Evolutionary conservation across 2,113 vertebrate genomes (phyloP).

Genomic region (Petaurus breviceps): DNA sequence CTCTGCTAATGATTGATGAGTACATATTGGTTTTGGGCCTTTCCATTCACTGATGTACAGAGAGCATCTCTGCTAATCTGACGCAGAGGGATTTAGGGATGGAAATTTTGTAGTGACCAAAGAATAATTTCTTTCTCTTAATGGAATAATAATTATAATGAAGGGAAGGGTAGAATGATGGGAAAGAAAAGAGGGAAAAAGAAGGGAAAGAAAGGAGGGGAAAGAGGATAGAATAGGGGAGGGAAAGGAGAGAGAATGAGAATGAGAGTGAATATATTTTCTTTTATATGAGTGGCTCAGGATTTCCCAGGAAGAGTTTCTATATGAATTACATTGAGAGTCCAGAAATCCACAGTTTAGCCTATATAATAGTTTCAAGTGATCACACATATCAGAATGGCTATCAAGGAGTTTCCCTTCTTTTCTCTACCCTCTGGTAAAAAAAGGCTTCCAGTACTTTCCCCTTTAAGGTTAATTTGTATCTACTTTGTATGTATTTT

Average conservation of each 20-base stretch:
- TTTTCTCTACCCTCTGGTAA: not conserved
- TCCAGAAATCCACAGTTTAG: not conserved
- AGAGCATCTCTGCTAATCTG: not conserved
- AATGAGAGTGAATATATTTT: too few relatives aligned
- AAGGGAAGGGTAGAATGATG: not conserved
- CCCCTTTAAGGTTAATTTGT: not conserved
- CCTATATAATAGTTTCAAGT: not conserved
- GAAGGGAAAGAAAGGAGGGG: not conserved
- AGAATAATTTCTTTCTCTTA: slow-evolving; percentile 52
- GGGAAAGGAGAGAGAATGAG: too few relatives aligned
- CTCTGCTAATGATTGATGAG: slow-evolving; percentile 57
- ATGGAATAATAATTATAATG: slow-evolving; percentile 38
- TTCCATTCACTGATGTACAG: slow-evolving; percentile 64
- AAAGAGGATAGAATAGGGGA: not conserved
- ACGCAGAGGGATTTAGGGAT: slow-evolving; percentile 16
- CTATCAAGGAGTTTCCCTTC: not conserved
- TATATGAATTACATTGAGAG: not conserved
- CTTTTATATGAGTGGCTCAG: not conserved
- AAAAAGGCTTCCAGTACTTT: not conserved
- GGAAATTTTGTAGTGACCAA: slow-evolving; percentile 12
- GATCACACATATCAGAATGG: not conserved
- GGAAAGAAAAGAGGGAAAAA: not conserved
- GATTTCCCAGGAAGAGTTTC: not conserved
- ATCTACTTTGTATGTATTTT: not conserved
- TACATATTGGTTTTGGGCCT: slow-evolving; percentile 58